Percentiles rank a stretch among this genome's conserved stretches.
Evolutionary conservation across 1,140 invertebrate species (phyloP).

Genomic region (Plectrocnemia conspersa): DNA sequence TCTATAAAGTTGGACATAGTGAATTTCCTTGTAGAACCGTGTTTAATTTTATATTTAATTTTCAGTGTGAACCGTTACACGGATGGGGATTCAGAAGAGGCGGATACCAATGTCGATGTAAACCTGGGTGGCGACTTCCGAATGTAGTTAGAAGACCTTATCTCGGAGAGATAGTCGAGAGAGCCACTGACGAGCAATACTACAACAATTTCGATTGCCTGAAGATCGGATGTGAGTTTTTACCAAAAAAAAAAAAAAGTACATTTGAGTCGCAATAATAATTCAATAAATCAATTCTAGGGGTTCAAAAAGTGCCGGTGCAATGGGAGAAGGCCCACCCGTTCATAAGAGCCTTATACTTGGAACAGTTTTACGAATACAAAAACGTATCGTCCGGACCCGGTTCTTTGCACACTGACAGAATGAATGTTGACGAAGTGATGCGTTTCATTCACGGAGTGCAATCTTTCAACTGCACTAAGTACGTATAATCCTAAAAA

Average conservation of each 20-base stretch:
- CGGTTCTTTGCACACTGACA: slow-evolving; percentile 56
- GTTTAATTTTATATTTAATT: slow-evolving; percentile 39
- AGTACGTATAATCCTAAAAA: slow-evolving; percentile 43
- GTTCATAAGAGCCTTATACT: slow-evolving; percentile 65
- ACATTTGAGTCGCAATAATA: slow-evolving; percentile 1
- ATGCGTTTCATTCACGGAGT: slow-evolving; percentile 73
- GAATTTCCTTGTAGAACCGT: slow-evolving; percentile 1
- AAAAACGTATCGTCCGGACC: slow-evolving; percentile 62
- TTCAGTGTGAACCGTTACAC: slow-evolving; percentile 90
- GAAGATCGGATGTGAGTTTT: slow-evolving; percentile 82
- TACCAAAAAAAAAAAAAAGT: neutral
- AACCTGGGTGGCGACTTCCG: slow-evolving; percentile 83
- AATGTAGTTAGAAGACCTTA: slow-evolving; percentile 82
- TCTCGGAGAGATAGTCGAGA: slow-evolving; percentile 88
- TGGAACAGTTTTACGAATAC: slow-evolving; percentile 71
- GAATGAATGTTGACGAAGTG: slow-evolving; percentile 70
- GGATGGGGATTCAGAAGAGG: slow-evolving; percentile 94
- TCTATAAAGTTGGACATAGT: no score
- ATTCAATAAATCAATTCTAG: slow-evolving; percentile 43
- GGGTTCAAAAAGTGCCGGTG: slow-evolving; percentile 76
- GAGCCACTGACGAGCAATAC: slow-evolving; percentile 87
- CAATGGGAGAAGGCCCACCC: slow-evolving; percentile 68
- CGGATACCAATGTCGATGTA: slow-evolving; percentile 93
- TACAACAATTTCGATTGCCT: slow-evolving; percentile 88
- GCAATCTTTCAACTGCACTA: slow-evolving; percentile 66